A percentile compares a stretch with the other conserved stretches of the same genome.
phyloP scores from a whole-genome alignment of 2,113 vertebrate species.

The Tautogolabrus adspersus region DNA sequence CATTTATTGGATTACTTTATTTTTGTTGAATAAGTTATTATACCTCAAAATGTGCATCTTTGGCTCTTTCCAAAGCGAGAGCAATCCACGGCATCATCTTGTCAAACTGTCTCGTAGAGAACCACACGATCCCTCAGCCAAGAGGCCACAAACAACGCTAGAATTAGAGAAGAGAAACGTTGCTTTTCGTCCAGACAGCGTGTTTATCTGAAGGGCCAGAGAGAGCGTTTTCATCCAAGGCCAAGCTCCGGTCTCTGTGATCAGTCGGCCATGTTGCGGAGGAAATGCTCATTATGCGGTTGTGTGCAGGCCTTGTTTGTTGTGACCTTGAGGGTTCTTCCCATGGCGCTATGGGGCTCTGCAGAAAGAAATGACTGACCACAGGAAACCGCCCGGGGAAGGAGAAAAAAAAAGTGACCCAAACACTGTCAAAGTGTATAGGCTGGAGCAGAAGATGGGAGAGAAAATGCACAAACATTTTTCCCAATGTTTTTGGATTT shows the following conservation, averaged over 20 bases:
- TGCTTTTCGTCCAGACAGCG: slow-evolving; percentile 41
- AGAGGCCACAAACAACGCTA: slow-evolving; percentile 46
- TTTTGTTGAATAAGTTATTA: not conserved
- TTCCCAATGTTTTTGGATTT: slow-evolving; percentile 25
- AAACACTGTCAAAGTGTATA: slow-evolving; percentile 28
- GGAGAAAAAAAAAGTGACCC: slow-evolving; percentile 44
- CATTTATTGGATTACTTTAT: slow-evolving; percentile 14
- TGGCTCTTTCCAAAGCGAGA: slow-evolving; percentile 2
- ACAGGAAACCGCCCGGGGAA: slow-evolving; percentile 61
- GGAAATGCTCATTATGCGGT: slow-evolving; percentile 77
- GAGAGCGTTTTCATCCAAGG: slow-evolving; percentile 63
- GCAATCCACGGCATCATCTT: slow-evolving; percentile 18
- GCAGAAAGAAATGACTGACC: slow-evolving; percentile 66
- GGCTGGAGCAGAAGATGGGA: not conserved
- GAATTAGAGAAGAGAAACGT: slow-evolving; percentile 52
- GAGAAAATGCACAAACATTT: slow-evolving; percentile 25
- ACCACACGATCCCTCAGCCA: slow-evolving; percentile 19
- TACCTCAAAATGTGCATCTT: slow-evolving; percentile 10
- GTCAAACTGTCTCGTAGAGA: slow-evolving; percentile 29
- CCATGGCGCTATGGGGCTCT: slow-evolving; percentile 46
- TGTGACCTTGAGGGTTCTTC: slow-evolving; percentile 78
- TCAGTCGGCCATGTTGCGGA: slow-evolving; percentile 69
- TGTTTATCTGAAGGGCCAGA: slow-evolving; percentile 65
- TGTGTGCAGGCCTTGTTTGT: slow-evolving; percentile 68
- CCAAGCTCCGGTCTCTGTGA: slow-evolving; percentile 68